These are phyloP conservation scores for Sterrhoptilus dennistouni DNA, from an alignment of 2,113 vertebrate genomes.

Conservation along the genomic window DNA sequence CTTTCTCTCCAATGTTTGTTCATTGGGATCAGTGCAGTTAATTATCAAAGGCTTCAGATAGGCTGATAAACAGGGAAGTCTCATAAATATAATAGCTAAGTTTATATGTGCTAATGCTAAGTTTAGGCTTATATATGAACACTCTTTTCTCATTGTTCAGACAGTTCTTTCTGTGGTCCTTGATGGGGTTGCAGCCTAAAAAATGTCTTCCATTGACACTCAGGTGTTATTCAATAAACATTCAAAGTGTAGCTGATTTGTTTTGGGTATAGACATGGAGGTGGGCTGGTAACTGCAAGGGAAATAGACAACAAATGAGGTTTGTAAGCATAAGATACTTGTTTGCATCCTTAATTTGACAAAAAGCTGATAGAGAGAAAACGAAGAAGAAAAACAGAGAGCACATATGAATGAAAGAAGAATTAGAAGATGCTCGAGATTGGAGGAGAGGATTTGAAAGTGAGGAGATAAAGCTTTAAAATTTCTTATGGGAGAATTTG, in stretches of 20 bases:
- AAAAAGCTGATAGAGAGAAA: neutral
- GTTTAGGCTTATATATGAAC: neutral
- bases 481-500: neutral
- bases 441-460: neutral
- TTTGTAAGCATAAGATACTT: neutral
- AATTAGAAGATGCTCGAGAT: neutral
- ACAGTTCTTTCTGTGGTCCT: neutral
- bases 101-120: neutral
- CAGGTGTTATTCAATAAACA: neutral
- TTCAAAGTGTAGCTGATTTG: neutral
- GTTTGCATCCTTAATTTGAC: neutral
- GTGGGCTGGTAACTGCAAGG: neutral
- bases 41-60: neutral
- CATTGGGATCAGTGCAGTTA: neutral
- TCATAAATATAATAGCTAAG: neutral
- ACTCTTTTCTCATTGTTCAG: neutral
- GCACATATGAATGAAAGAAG: neutral
- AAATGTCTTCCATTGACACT: neutral
- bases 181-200: accelerated
- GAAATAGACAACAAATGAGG: neutral
- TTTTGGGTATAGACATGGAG: neutral
- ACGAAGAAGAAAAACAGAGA: neutral
- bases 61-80: neutral
- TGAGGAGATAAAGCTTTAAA: neutral
- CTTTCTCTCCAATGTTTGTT: neutral